Conservation (phyloP, 2,888 invertebrate species). For the Hyalella azteca region DNA sequence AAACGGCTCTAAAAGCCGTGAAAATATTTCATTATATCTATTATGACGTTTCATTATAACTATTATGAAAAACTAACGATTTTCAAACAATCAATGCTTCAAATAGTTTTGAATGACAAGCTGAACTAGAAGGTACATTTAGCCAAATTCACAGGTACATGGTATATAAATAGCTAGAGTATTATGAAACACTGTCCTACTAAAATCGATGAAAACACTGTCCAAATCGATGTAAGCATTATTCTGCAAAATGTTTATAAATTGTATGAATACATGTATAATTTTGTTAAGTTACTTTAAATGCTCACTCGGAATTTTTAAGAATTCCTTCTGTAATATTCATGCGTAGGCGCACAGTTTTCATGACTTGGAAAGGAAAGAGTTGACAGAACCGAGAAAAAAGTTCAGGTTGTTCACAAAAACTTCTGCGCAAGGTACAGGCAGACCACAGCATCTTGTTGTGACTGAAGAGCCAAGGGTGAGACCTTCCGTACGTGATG, state of each 20-base stretch:
- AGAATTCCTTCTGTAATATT: slow-evolving; percentile 75
- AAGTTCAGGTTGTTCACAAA: slow-evolving; percentile 74
- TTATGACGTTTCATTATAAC: no score
- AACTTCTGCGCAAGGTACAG: slow-evolving; percentile 70
- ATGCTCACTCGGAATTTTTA: slow-evolving; percentile 68
- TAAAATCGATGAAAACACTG: neutral
- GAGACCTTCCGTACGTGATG: slow-evolving; percentile 77
- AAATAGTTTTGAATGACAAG: no score
- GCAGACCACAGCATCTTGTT: slow-evolving; percentile 83
- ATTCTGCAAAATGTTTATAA: slow-evolving; percentile 22
- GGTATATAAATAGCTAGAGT: no score
- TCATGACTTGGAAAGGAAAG: slow-evolving; percentile 89
- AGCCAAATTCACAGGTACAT: neutral
- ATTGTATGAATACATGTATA: no score
- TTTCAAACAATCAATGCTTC: no score
- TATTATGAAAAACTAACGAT: no score
- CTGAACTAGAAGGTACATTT: neutral
- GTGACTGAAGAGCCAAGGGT: slow-evolving; percentile 82
- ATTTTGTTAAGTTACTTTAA: slow-evolving; percentile 63
- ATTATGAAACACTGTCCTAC: slow-evolving; percentile 42
- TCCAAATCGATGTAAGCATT: slow-evolving; percentile 4
- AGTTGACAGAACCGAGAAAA: slow-evolving; percentile 78
- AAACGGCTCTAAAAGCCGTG: no score
- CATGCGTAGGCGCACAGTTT: slow-evolving; percentile 79
- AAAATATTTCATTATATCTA: no score